Base-by-base conservation (phyloP, 2,113 vertebrate species). In the Rhineura floridana region DNA sequence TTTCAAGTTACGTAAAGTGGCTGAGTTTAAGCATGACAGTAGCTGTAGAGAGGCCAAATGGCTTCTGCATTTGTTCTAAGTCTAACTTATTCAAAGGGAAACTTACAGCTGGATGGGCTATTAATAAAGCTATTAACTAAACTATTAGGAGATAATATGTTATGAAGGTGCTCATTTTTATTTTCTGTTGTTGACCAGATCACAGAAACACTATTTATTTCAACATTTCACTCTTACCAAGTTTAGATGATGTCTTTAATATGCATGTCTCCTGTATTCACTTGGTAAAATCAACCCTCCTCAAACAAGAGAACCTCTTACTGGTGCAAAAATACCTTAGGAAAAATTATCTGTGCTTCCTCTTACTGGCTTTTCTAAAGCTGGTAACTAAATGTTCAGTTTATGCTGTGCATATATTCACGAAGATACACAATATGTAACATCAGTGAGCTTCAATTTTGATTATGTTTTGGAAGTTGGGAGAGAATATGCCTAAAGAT, bases 331-430 rank as follows among this genome's bases (percentile, higher is more conserved):
- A 25, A 30, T 7, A 50, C n/a, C 69, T 6, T 87, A 90, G 85
- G 91, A 93, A 94, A 95, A 93, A 93, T 21, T 1, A 1, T 91
- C 86, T 93, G 88, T 85, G 93, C 94, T 95, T 92, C 93, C 93
- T 95, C 94, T 30, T 94, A 83, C 94, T 95, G 94, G 93, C 81
- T 92, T 75, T 93, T 88, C 42, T 92, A 91, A 93, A 92, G 42
- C 42, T 65, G 12, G 4, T 81, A 67, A 65, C 48, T 44, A 81
- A 81, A 42, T 65, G 28, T 30, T 65, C 80, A 65, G 55, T 30
- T 63, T 17, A 4, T 21, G 17, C 19, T 44, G 11, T 44, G 25
- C 11, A 19, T 33, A 65, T 30, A 33, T 79, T 52, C 21, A 52
- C 77, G n/a, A 67, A 7, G 12, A 13, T 55, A 42, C 30, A 13